Percentiles rank a stretch among this genome's conserved stretches.
phyloP scores from a whole-genome alignment of 2,888 invertebrate species.

The Chloroclystis v-ata region DNA sequence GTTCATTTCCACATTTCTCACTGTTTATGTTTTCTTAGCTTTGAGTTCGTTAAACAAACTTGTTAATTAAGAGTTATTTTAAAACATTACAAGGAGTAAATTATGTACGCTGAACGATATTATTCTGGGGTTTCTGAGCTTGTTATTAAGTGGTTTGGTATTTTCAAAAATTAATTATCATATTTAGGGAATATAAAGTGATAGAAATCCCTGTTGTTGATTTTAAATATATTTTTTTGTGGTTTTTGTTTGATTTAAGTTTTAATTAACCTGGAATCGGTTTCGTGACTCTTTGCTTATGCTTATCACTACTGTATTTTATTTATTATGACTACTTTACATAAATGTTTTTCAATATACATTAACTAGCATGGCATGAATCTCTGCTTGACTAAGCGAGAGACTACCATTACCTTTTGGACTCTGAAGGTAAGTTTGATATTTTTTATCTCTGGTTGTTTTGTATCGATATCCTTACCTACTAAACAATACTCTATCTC shows the following conservation, averaged over 20 bases:
- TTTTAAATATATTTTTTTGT: background rate
- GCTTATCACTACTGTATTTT: slow-evolving; percentile 33
- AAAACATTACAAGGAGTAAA: slow-evolving; percentile 77
- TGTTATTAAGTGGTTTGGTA: slow-evolving; percentile 37
- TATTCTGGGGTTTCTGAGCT: slow-evolving; percentile 30
- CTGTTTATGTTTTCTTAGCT: slow-evolving; percentile 42
- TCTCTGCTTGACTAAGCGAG: slow-evolving; percentile 31
- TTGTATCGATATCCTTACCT: slow-evolving; percentile 31
- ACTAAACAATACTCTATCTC: slow-evolving; percentile 31
- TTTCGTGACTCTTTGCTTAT: slow-evolving; percentile 54
- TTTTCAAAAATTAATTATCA: background rate
- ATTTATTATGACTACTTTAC: slow-evolving; percentile 16
- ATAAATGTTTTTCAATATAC: background rate
- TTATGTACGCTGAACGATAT: slow-evolving; percentile 43
- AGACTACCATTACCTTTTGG: slow-evolving; percentile 31
- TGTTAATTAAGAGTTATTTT: slow-evolving; percentile 61
- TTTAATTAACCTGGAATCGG: slow-evolving; percentile 65
- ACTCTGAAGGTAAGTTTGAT: slow-evolving; percentile 59
- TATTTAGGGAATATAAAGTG: too few species aligned
- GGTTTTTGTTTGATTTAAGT: slow-evolving; percentile 23
- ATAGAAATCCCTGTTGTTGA: too few species aligned
- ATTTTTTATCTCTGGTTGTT: slow-evolving; percentile 28
- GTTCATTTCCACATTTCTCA: slow-evolving; percentile 43
- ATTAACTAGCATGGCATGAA: slow-evolving; percentile 58
- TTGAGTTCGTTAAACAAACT: slow-evolving; percentile 41